These are phyloP conservation scores for Pica pica DNA, from an alignment of 2,113 vertebrate genomes.

Conservation along the genomic window DNA sequence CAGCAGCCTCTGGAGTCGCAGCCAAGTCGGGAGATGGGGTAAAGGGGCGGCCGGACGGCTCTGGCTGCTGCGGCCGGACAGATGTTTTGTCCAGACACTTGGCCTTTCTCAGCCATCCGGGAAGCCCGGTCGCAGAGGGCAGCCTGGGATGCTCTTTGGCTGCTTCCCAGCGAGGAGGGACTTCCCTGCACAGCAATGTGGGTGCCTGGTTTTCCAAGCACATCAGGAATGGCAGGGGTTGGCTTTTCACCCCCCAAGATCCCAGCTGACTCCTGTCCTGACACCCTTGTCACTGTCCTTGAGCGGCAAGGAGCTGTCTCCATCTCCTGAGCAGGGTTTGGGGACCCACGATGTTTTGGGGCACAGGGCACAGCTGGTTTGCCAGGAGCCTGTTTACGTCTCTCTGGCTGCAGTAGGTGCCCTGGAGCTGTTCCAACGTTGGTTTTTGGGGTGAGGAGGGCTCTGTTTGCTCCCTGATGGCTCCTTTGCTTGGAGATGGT, in stretches of 20 bases:
- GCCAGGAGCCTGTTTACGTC: not conserved
- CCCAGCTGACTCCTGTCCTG: not conserved
- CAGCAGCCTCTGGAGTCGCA: not conserved
- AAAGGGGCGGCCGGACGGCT: not conserved
- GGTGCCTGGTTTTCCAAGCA: not conserved
- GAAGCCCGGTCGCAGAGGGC: not conserved
- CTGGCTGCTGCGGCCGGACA: not conserved
- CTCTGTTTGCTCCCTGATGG: not conserved
- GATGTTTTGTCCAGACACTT: conserved; percentile 28
- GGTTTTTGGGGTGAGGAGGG: not conserved
- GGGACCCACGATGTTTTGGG: not conserved
- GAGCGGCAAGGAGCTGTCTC: not conserved
- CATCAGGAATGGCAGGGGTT: not conserved
- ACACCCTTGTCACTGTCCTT: rapidly evolving
- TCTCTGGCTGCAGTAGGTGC: not conserved
- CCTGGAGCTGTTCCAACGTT: rapidly evolving
- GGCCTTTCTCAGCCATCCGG: not conserved
- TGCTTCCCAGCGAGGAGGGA: not conserved
- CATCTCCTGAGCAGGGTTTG: not conserved
- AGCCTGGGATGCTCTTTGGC: not conserved
- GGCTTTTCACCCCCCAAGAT: rapidly evolving
- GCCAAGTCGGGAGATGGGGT: not conserved
- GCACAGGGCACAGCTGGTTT: not conserved
- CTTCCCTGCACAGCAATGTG: not conserved
- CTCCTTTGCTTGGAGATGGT: rapidly evolving